Base-by-base conservation (phyloP, 2,113 vertebrate species). In the Larimichthys polyactis region DNA sequence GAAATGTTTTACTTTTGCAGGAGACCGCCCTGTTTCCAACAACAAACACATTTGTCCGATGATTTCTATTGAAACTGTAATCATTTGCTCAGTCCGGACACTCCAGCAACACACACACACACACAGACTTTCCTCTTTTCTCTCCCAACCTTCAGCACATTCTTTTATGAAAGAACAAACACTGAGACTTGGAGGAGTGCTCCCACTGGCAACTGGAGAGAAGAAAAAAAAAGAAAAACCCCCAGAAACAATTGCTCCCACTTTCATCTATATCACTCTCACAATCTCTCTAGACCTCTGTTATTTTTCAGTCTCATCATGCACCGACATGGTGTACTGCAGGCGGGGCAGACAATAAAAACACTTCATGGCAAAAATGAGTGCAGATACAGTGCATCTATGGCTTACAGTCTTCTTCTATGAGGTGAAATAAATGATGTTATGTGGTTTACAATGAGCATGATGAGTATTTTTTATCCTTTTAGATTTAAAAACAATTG, bases 1-100 rank as follows among this genome's bases (percentile, higher is more conserved):
- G 64, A 86, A 89, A 82, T 81, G 60, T 82, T 89, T 85, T 67
- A 48, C 75, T 85, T 86, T 64, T 52, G 57, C 32, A 4, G 9
- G 20, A 15, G 60, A 67, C 79, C 3, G 4, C 59, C 15, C 20
- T 24, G 46, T 48, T 67, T 46, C n/a, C 15, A 66, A 67, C 22
- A 77, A 69, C 55, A 78, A 81, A 86, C 58, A 54, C 46, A 74
- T 78, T 60, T 72, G 54, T 67, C 27, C 0, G 8, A 36, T 4
- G 3, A 72, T 43, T 75, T 57, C 22, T 62, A 29, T 51, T 57
- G 54, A 62, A 70, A 54, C 60, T 57, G 29, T 73, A 51, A 83
- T 82, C 46, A 79, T 55, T 43, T 55, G 36, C 66, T 77, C 66
- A 59, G 68, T 17, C 4, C 0, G 63, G 68, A 69, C 46, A 44